A percentile compares a stretch with the other conserved stretches of the same genome.
Evolutionary conservation across 2,113 vertebrate genomes (phyloP).

Genomic region (Marmota monax): DNA sequence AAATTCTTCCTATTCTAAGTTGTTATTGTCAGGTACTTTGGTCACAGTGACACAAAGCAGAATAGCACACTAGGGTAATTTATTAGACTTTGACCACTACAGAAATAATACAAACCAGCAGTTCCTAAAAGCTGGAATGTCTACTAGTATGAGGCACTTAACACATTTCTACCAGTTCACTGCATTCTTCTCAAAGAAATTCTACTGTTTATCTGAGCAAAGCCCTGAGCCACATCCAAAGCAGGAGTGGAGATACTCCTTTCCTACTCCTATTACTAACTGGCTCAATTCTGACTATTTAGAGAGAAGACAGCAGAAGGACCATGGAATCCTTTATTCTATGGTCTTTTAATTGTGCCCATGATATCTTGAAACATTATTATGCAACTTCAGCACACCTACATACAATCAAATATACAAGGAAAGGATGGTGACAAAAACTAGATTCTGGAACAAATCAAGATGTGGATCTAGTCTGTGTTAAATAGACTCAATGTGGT

Average conservation of each 20-base stretch:
- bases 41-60: too few relatives aligned
- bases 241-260: not conserved
- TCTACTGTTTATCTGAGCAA: not conserved
- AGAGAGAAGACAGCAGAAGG: not conserved
- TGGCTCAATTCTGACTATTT: not conserved
- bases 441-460: not conserved
- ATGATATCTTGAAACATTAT: not conserved
- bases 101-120: not conserved
- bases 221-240: not conserved
- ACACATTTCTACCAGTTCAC: not conserved
- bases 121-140: not conserved
- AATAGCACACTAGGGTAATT: not conserved
- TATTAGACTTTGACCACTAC: constrained; percentile 9
- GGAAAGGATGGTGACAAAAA: not conserved
- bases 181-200: constrained; percentile 17
- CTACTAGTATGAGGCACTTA: not conserved
- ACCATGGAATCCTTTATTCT: not conserved
- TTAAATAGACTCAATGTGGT: not conserved
- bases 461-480: not conserved
- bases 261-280: not conserved
- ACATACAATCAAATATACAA: not conserved
- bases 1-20: too few relatives aligned
- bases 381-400: not conserved
- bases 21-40: too few relatives aligned
- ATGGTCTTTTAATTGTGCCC: not conserved